Evolutionary conservation across 2,888 invertebrate genomes (phyloP), one percentile per base, ranked within the genome.

Genomic region (Baronia brevicornis): DNA sequence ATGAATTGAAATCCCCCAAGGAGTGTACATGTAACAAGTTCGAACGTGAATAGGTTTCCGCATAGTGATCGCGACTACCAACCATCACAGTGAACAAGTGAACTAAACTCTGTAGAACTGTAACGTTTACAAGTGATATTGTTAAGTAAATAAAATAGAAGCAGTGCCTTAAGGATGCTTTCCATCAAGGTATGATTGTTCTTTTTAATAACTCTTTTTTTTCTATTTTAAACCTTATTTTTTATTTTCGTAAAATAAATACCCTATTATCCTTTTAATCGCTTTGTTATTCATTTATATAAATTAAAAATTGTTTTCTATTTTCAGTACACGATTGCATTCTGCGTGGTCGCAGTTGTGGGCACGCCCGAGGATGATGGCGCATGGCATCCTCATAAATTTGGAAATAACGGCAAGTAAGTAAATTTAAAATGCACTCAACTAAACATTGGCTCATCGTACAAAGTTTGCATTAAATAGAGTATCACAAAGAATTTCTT

Each of bases 1-100:
- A 68, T 73, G 68, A 74, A 74, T 80, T 80, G 74, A 64, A 65
- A 71, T 72, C 49, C 73, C 73, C 74, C 66, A 66, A 77, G 67
- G 71, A 74, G 73, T 72, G 69, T 56, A 79, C 79, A 72, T 56
- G 64, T 62, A 57, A 48, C 46, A 43, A 56, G 62, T 53, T 66
- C 57, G 62, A 64, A 62, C 64, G 75, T 70, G 74, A 68, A 66
- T 51, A 55, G 51, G 64, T 69, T 71, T 73, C 70, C 73, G 73
- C 68, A 62, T 70, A 63, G 72, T 75, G 66, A 59, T 59, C 54
- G 48, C 54, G 54, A 31, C 30, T 51, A 46, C 41, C n/a, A n/a
- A n/a, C n/a, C 44, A 41, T 60, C 51, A 47, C 46, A 59, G 67
- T 69, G 68, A 36, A 57, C 54, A 50, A 64, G 73, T 73, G 72